Evolutionary conservation across 2,797 vertebrate species (phyloP).

Genomic region (Mormyrops attenuatus): DNA sequence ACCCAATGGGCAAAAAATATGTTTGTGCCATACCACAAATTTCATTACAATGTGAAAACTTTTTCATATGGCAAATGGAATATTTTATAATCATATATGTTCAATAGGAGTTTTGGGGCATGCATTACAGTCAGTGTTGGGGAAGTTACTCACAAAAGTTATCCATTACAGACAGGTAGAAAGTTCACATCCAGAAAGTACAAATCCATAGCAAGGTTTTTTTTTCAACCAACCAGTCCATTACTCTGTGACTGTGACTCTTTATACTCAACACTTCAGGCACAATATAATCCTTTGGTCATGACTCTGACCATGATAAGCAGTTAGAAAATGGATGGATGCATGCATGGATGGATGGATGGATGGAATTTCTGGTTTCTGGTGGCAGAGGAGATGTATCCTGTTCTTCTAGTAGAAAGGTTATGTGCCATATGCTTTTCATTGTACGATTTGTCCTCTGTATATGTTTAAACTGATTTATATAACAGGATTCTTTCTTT

Average conservation of each 20-base stretch:
- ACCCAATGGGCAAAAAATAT: not conserved
- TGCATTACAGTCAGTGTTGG: not conserved
- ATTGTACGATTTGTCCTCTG: not conserved
- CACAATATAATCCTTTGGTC: not conserved
- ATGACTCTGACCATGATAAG: not conserved
- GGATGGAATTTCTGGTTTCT: too few species aligned
- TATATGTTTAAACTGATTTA: not conserved
- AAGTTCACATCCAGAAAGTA: not conserved
- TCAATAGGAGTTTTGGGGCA: not conserved
- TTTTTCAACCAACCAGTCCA: not conserved
- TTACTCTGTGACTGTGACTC: not conserved
- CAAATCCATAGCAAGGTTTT: not conserved
- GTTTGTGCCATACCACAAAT: not conserved
- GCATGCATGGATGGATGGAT: not conserved
- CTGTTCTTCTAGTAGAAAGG: not conserved
- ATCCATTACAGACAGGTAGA: not conserved
- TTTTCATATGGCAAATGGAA: not conserved
- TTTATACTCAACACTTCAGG: not conserved
- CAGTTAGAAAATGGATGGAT: not conserved
- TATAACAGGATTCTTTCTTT: not conserved
- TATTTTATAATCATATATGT: not conserved
- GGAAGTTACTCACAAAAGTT: not conserved
- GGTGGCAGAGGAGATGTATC: not conserved
- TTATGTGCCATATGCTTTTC: not conserved
- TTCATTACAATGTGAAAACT: not conserved